A percentile compares a stretch with the other conserved stretches of the same genome.
Evolutionary conservation across 2,888 invertebrate species (phyloP).

Genomic region (Ceramica pisi): DNA sequence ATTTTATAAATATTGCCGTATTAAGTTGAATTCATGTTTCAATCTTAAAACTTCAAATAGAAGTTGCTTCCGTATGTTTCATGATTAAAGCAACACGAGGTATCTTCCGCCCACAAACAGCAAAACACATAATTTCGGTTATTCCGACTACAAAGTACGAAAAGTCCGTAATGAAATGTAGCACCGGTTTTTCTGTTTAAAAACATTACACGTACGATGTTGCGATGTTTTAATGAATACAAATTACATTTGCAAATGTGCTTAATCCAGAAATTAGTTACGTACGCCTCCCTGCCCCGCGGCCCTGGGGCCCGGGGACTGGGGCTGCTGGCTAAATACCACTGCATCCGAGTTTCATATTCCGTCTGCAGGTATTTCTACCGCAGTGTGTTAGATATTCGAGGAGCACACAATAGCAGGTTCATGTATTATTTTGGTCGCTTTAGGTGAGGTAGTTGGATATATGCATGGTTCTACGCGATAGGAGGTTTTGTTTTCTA

Average conservation of each 20-base stretch:
- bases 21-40: background rate
- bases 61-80: background rate
- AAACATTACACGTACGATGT: slow-evolving; percentile 79
- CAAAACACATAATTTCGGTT: slow-evolving; percentile 39
- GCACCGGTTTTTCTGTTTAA: slow-evolving; percentile 65
- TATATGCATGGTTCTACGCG: background rate
- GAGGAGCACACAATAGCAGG: slow-evolving; percentile 19
- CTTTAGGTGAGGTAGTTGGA: background rate
- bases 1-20: background rate
- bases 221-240: slow-evolving; percentile 86
- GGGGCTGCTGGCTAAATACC: slow-evolving; percentile 57
- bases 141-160: slow-evolving; percentile 48
- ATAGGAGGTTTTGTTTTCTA: background rate
- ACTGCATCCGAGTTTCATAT: slow-evolving; percentile 62
- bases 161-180: slow-evolving; percentile 59
- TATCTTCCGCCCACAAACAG: background rate
- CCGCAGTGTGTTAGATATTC: slow-evolving; percentile 54
- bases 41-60: background rate
- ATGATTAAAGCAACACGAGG: slow-evolving; percentile 19
- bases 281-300: slow-evolving; percentile 64
- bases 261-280: slow-evolving; percentile 90
- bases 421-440: slow-evolving; percentile 9
- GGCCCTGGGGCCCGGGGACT: slow-evolving; percentile 37
- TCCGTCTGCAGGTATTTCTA: slow-evolving; percentile 58
- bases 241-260: slow-evolving; percentile 90